Percentiles rank a stretch among this genome's conserved stretches.
Conservation (phyloP, 2,113 vertebrate species). For the Callaeas wilsoni region DNA sequence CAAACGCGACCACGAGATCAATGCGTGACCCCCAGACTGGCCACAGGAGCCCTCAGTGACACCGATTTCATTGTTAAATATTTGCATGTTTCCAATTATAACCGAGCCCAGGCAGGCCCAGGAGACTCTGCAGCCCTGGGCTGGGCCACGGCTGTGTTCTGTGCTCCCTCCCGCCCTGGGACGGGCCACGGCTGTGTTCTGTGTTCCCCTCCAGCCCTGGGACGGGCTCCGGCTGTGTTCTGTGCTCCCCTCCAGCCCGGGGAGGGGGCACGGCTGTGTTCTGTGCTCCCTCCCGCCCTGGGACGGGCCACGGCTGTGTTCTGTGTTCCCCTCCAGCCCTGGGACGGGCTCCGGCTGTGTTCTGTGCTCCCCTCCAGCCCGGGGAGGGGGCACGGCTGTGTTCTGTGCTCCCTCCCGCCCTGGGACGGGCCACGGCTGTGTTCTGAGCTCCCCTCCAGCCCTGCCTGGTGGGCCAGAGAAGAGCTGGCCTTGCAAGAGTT, state of each 20-base stretch:
- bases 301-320: neutral
- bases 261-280: neutral
- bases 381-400: neutral
- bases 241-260: neutral
- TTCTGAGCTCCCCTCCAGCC: neutral
- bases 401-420: no score
- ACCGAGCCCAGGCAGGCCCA: neutral
- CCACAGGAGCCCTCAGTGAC: neutral
- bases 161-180: neutral
- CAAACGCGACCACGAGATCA: fast-evolving
- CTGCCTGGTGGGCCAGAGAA: neutral
- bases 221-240: no score
- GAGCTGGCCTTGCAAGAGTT: neutral
- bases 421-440: neutral
- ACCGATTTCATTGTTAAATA: neutral
- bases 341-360: neutral
- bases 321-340: neutral
- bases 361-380: neutral
- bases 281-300: neutral
- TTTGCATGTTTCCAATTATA: conserved; percentile 17
- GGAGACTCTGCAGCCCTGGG: neutral
- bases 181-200: no score
- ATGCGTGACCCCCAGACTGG: neutral
- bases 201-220: neutral
- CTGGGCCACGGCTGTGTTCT: neutral